Conservation (phyloP, 2,888 invertebrate species). For the Alviniconcha strummeri region DNA sequence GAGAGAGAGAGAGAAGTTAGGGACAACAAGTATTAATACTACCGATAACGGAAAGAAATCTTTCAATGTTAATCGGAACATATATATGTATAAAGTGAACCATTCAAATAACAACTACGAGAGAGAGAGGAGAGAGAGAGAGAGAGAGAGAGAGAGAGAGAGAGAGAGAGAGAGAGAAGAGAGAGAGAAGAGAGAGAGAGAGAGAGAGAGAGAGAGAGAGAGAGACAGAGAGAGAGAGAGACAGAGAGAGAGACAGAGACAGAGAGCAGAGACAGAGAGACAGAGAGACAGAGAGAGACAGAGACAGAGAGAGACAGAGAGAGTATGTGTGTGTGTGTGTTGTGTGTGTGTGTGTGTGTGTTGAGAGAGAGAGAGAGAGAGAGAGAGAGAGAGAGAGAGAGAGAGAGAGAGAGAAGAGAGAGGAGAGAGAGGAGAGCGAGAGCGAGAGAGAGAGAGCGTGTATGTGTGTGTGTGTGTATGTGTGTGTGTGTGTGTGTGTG, state of each 20-base stretch:
- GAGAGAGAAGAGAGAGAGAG: neutral
- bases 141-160: neutral
- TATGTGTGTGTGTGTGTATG: no score
- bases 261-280: neutral
- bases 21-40: neutral
- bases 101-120: no score
- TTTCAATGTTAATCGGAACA: no score
- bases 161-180: neutral
- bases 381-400: neutral
- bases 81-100: no score
- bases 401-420: no score
- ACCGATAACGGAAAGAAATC: neutral
- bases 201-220: neutral
- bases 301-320: no score
- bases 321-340: neutral
- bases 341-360: no score
- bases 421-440: no score
- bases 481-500: no score
- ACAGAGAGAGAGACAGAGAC: neutral
- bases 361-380: neutral
- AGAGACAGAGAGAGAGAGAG: neutral
- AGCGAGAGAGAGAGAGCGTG: no score
- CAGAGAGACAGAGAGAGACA: neutral
- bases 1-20: neutral
- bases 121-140: neutral